These are phyloP conservation scores for Syritta pipiens DNA, from an alignment of 2,888 invertebrate genomes.

Conservation along the genomic window DNA sequence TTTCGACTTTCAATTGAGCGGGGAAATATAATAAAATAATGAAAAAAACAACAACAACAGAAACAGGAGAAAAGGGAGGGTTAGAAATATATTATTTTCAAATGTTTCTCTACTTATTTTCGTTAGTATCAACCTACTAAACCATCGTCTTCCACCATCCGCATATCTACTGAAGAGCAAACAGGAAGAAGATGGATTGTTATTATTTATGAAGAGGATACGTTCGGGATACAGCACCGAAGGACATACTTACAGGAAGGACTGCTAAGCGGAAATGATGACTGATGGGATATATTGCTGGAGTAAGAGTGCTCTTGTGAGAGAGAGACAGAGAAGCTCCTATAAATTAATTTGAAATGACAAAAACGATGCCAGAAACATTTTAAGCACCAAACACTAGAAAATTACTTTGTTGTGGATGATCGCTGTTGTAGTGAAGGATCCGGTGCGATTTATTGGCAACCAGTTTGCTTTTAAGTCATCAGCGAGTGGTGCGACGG, in stretches of 20 bases:
- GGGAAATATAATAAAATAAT: conserved; percentile 11
- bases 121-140: conserved; percentile 4
- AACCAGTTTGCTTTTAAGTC: too few species aligned
- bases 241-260: conserved; percentile 23
- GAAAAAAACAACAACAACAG: neutral
- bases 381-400: conserved; percentile 24
- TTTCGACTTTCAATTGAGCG: conserved; percentile 46
- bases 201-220: conserved; percentile 62
- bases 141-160: neutral
- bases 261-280: conserved; percentile 21
- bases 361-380: conserved; percentile 33
- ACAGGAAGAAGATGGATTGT: conserved; percentile 58
- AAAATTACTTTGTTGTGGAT: conserved; percentile 6
- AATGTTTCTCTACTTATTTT: conserved; percentile 14
- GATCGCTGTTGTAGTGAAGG: too few species aligned
- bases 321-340: too few species aligned
- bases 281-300: conserved; percentile 31
- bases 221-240: conserved; percentile 49
- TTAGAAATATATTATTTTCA: neutral
- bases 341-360: conserved; percentile 61
- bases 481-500: too few species aligned
- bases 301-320: conserved; percentile 33
- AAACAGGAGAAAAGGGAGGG: neutral
- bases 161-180: too few species aligned
- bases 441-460: too few species aligned